Base-by-base conservation (phyloP, 2,113 vertebrate species). In the Perca schrenkii region DNA sequence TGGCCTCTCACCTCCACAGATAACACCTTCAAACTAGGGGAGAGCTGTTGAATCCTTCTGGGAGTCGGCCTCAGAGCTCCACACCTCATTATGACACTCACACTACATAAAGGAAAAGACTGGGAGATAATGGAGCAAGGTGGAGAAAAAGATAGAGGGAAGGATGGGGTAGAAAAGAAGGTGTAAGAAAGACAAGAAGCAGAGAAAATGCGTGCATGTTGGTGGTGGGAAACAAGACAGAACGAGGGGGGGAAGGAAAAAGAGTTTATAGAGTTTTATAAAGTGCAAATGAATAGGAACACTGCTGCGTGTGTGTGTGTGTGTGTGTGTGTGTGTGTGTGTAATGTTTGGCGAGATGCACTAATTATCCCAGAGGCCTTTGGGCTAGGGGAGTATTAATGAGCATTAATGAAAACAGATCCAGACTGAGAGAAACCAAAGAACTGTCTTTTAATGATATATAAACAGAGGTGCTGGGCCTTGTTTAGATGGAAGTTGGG, bases 341-440 rank as follows among this genome's bases (percentile, higher is more conserved):
- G 77, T 67, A 78, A 79, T 85, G 74, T 88, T 88, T 89, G 86
- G 85, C 19, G 72, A 82, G 82, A 83, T 77, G 28, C 86, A 83
- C 69, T 91, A 88, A 94, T 93, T 93, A 91, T 91, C 85, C 77
- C 64, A 47, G 47, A 65, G 78, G 89, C 90, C 91, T 89, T 83
- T 79, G 81, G 91, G 90, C 83, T 62, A 34, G 15, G 60, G 50
- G 80, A 79, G 84, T 67, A 76, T 89, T 93, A 93, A 93, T 92
- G 91, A 91, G 87, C 67, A 52, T 85, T 92, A 91, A 92, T 88
- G 87, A 87, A 88, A 88, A 90, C 50, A 80, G 75, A 85, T 77
- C 77, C 84, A 81, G 53, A 71, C 70, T 50, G 63, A 77, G 84
- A 81, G 80, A 83, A 72, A 81, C 68, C 77, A 82, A 85, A 83